Percentiles rank a stretch among this genome's conserved stretches.
Evolutionary conservation across 2,113 vertebrate genomes (phyloP).

Genomic region (Willisornis vidua): DNA sequence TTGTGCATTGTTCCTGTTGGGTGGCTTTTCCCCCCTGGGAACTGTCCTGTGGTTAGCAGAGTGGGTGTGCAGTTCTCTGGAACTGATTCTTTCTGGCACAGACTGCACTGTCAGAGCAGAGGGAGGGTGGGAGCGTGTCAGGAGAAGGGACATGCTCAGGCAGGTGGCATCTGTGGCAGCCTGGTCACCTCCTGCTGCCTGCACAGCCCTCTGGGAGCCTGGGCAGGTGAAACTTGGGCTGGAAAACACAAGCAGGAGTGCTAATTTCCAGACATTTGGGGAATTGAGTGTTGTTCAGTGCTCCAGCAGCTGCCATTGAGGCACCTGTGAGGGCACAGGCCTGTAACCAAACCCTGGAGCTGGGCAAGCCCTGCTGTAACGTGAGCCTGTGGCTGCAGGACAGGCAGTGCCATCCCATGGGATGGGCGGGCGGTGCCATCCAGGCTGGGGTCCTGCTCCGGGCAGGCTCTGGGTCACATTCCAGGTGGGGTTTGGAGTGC

Average conservation of each 20-base stretch:
- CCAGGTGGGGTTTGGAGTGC: accelerated
- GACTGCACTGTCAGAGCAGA: neutral
- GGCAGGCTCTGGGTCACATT: neutral
- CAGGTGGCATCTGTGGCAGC: neutral
- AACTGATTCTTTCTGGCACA: neutral
- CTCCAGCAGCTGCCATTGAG: neutral
- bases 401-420: neutral
- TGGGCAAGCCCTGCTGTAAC: neutral
- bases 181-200: neutral
- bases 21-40: neutral
- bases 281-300: neutral
- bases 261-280: neutral
- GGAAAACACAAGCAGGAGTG: neutral
- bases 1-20: accelerated
- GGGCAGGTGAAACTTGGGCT: neutral
- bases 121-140: neutral
- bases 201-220: neutral
- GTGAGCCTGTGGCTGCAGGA: neutral
- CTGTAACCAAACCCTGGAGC: neutral
- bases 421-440: neutral
- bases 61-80: neutral
- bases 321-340: neutral
- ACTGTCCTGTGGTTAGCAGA: accelerated
- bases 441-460: neutral
- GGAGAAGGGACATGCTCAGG: neutral